A percentile compares a stretch with the other conserved stretches of the same genome.
phyloP scores from a whole-genome alignment of 1,140 invertebrate species.

The Mercenaria mercenaria region DNA sequence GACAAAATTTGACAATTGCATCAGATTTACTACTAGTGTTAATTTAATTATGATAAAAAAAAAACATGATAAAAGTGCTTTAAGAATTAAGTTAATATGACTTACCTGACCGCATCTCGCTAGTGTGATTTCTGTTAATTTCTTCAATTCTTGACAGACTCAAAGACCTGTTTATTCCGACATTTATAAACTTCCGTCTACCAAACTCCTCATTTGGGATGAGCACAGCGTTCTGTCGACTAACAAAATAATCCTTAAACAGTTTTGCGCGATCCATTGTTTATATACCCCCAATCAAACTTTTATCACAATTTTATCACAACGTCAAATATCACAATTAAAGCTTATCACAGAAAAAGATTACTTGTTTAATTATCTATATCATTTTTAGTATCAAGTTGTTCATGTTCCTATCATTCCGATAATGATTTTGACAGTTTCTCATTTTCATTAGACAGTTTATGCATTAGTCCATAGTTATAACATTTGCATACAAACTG shows the following conservation, averaged over 20 bases:
- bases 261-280: slow-evolving; percentile 78
- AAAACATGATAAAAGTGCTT: too few species aligned
- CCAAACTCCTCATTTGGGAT: slow-evolving; percentile 79
- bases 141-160: slow-evolving; percentile 60
- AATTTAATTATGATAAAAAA: too few species aligned
- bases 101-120: slow-evolving; percentile 70
- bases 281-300: not conserved
- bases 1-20: too few species aligned
- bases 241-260: slow-evolving; percentile 78
- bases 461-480: too few species aligned
- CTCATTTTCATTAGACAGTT: too few species aligned
- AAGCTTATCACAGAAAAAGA: not conserved
- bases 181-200: slow-evolving; percentile 73
- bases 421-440: not conserved
- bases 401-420: not conserved
- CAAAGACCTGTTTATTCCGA: slow-evolving; percentile 64
- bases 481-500: too few species aligned
- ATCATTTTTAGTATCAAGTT: not conserved
- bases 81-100: too few species aligned
- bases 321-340: slow-evolving; percentile 5
- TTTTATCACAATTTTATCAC: slow-evolving; percentile 42
- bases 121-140: slow-evolving; percentile 13
- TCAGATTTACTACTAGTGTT: too few species aligned
- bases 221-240: slow-evolving; percentile 77
- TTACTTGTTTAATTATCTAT: not conserved